These are phyloP conservation scores for Typhlomys cinereus DNA, from an alignment of 2,113 vertebrate genomes.

Conservation along the genomic window DNA sequence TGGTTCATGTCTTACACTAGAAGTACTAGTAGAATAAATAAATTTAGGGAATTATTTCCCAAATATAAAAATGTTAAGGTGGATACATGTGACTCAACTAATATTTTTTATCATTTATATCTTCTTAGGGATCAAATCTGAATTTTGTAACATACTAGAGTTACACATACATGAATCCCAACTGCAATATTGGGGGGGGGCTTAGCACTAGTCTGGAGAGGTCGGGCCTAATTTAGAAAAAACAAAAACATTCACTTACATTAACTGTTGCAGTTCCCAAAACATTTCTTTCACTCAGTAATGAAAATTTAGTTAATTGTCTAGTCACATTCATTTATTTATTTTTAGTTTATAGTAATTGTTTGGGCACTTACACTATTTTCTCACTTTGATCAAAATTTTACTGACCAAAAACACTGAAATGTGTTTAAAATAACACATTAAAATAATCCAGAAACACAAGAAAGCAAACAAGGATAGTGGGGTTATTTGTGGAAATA, in stretches of 20 bases:
- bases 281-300: background rate
- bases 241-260: constrained; percentile 26
- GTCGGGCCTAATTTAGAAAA: constrained; percentile 8
- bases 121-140: background rate
- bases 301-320: background rate
- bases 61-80: background rate
- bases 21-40: background rate
- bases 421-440: constrained; percentile 21
- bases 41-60: constrained; percentile 44
- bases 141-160: constrained; percentile 29
- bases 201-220: background rate
- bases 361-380: background rate
- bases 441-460: background rate
- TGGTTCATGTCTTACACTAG: background rate
- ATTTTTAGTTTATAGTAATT: background rate
- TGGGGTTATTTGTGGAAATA: background rate
- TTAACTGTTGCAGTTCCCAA: background rate
- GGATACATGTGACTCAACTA: background rate
- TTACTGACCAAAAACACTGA: background rate
- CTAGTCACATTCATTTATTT: background rate
- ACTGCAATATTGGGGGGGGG: background rate
- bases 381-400: background rate
- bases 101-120: background rate
- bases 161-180: background rate
- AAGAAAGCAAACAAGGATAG: constrained; percentile 32